Evolutionary conservation across 2,888 invertebrate genomes (phyloP), one percentile per base, ranked within the genome.

Genomic region (Oxycera nigricornis): DNA sequence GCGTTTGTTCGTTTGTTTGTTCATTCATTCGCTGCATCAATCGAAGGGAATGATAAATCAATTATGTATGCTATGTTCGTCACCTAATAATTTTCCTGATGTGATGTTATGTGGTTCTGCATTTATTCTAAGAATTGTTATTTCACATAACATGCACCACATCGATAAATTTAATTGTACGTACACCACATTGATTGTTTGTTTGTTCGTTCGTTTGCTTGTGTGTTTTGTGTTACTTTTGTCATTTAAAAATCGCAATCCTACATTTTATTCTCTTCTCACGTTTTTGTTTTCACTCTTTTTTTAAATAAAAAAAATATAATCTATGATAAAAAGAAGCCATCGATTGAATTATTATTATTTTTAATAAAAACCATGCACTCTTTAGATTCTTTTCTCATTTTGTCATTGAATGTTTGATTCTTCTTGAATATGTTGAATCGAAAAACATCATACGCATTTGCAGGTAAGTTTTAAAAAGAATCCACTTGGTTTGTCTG

Each of bases 351-450:
- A 57, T n/a, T n/a, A n/a, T n/a, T n/a, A n/a, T n/a, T n/a, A n/a
- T n/a, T n/a, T n/a, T n/a, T n/a, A n/a, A n/a, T 20, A 7, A 62
- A 39, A 35, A 30, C n/a, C 26, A 52, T 75, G 75, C 75, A 75
- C 75, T 65, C 46, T 57, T 68, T 72, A 73, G 75, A 75, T 75
- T 75, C 75, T 75, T 75, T 75, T 75, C 59, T 62, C 50, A 72
- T 72, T n/a, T n/a, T 70, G 70, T 70, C 70, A 70, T 70, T 70
- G 55, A 70, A 70, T 70, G 70, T 70, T 20, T 35, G 52, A 39
- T 31, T 70, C 55, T 55, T 68, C 68, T 50, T 68, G 24, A 22
- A 20, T 17, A 46, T 46, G 46, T 46, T 17, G 46, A 46, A 3
- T 46, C 17, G 3, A 46, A 46, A 46, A n/a, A n/a, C n/a, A n/a